Evolutionary conservation across 2,888 invertebrate species (phyloP), one percentile per base, ranked within the genome.

Genomic region (Acanthopleura granulata): DNA sequence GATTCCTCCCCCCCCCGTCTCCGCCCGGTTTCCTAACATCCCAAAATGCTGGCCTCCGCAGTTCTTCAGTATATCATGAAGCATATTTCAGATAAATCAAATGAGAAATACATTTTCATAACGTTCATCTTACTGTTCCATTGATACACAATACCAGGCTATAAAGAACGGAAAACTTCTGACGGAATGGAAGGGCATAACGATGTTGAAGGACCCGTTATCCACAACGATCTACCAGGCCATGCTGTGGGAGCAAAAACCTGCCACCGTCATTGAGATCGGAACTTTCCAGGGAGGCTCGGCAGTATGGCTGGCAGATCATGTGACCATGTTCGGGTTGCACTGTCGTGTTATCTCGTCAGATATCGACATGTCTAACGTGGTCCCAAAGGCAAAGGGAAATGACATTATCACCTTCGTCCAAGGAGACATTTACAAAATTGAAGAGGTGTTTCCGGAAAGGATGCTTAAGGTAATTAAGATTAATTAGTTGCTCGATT

Each of bases 401-500:
- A 29, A 40, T 40, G 49, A 71, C 14, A 25, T 16, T 6, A 49
- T 71, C 50, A 71, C 71, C 71, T 71, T 71, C 18, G 9, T 71
- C n/a, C 40, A 71, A 49, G 71, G 71, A 49, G 71, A 71, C 71
- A 29, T 27, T 71, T 15, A 22, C n/a, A 29, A 49, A 27, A 71
- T 71, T 15, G 71, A 71, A 4, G 49, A 71, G 18, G 25, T 49
- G 9, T 71, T 71, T 30, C 30, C 71, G 30, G n/a, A 16, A 4
- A 40, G 16, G 1, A 9, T 71, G 71, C 30, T 71, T 29, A 16
- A 71, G 71, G 71, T 71, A 71, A 49, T n/a, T n/a, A n/a, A n/a
- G n/a, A n/a, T n/a, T n/a, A n/a, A n/a, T n/a, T n/a, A n/a, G n/a
- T n/a, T n/a, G n/a, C n/a, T n/a, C n/a, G n/a, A n/a, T n/a, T n/a